Conservation (phyloP, 2,797 vertebrate genomes). For the Triplophysa yarkandensis region DNA sequence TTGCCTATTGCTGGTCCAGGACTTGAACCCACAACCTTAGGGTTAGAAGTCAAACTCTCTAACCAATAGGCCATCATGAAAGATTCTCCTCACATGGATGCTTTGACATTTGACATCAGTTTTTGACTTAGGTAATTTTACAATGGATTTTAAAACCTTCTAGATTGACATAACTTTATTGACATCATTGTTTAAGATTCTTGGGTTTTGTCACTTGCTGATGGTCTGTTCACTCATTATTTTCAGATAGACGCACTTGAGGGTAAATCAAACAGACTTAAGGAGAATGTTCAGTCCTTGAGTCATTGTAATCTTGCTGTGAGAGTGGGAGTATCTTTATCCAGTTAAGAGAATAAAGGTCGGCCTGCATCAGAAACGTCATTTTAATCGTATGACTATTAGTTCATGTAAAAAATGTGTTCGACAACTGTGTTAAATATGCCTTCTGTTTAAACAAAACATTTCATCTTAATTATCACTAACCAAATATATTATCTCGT, state of each 20-base stretch:
- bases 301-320: slow-evolving; percentile 48
- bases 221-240: no score
- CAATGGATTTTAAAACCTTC: no score
- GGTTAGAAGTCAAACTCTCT: no score
- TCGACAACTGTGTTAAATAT: slow-evolving; percentile 13
- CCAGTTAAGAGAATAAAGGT: slow-evolving; percentile 65
- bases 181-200: no score
- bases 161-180: no score
- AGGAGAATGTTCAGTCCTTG: slow-evolving; percentile 32
- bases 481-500: neutral
- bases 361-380: slow-evolving; percentile 64
- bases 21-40: no score
- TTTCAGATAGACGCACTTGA: neutral
- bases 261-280: slow-evolving; percentile 5
- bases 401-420: slow-evolving; percentile 31
- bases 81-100: no score
- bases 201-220: no score
- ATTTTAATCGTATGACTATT: slow-evolving; percentile 42
- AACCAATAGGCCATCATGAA: no score
- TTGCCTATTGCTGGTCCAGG: no score
- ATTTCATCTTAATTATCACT: neutral
- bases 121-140: no score
- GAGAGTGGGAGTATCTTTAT: slow-evolving; percentile 52
- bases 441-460: neutral
- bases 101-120: no score